Evolutionary conservation across 2,888 invertebrate species (phyloP), one percentile per base, ranked within the genome.

Genomic region (Syrista parreyssii): DNA sequence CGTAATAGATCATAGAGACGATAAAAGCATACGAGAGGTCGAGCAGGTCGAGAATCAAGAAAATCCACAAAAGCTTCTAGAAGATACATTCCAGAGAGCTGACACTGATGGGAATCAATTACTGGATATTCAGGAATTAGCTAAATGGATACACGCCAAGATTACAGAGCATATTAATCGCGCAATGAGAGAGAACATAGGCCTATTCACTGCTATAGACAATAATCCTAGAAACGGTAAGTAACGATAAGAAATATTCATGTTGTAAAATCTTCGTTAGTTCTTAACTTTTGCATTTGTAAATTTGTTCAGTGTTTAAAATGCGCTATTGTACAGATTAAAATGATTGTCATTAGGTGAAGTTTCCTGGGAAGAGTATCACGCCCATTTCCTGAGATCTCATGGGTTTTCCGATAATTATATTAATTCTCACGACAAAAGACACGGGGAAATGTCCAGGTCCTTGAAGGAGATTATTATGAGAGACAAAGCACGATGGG

Each of bases 311-410:
- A 68, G 12, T 36, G 6, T 73, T 75, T 68, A n/a, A 55, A 23
- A 75, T 36, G 12, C 12, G 75, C 31, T 12, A 30, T 55, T 55
- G 9, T 40, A 40, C 1, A 1, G 6, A 40, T 15, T 6, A 4
- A 40, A 40, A 23, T 23, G 55, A 23, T 55, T 55, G 55, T 55
- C 6, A 55, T 71, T 84, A 94, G 94, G 94, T 15, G 93, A 94
- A 74, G 93, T 97, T 68, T 94, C 95, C 1, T 97, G 97, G 97
- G 94, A 95, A 79, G 97, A 97, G 88, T 97, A 96, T 87, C 95
- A 96, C 88, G 92, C 93, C 0, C 95, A 95, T 89, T 97, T 96
- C 88, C 89, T 96, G 75, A 92, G 94, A 79, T 94, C 95, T 55
- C 94, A 95, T 81, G 96, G 96, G 32, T 93, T 95, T 80, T 93